phyloP scores from a whole-genome alignment of 2,113 vertebrate genomes.

The Emydocephalus ijimae region DNA sequence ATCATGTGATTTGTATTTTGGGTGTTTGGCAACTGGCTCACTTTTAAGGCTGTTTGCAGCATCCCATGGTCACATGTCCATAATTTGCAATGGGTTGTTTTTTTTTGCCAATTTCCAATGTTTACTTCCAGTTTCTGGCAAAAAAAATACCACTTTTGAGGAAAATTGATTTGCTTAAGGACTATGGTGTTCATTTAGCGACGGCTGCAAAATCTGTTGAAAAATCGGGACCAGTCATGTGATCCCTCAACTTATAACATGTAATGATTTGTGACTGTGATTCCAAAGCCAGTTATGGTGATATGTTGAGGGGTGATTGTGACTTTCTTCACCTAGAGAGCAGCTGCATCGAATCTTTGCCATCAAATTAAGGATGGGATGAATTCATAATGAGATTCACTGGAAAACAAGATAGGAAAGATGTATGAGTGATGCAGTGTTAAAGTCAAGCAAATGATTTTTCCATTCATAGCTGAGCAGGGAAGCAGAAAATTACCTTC shows the following conservation, averaged over 20 bases:
- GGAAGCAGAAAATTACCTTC: neutral
- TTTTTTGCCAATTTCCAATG: neutral
- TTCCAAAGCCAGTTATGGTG: neutral
- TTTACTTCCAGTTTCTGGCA: neutral
- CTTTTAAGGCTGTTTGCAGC: neutral
- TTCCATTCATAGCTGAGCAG: neutral
- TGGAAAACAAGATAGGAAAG: neutral
- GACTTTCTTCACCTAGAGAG: neutral
- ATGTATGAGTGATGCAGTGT: neutral
- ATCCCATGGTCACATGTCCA: neutral
- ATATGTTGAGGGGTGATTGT: neutral
- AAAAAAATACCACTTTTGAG: neutral
- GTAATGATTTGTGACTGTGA: neutral
- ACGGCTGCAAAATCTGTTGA: neutral
- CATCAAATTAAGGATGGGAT: neutral
- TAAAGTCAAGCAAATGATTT: neutral
- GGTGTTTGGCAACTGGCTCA: neutral
- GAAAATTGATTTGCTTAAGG: neutral
- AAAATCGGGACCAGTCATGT: neutral
- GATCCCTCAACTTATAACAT: neutral
- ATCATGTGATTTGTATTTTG: neutral
- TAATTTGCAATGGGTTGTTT: neutral
- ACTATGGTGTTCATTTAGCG: neutral
- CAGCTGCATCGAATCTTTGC: neutral
- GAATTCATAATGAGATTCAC: neutral